phyloP scores from a whole-genome alignment of 2,113 vertebrate species.

The Cavia porcellus region DNA sequence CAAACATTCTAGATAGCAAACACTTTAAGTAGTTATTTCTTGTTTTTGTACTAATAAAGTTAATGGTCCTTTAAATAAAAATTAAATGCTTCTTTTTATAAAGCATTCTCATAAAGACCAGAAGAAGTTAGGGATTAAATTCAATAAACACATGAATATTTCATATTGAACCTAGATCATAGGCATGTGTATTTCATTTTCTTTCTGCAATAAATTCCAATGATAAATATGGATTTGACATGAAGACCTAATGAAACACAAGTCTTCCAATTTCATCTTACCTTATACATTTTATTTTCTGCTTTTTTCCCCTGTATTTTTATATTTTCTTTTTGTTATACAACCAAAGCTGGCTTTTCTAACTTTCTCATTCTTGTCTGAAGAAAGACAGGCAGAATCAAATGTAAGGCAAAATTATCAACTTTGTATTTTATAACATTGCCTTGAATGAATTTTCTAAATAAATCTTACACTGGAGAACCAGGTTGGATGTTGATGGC shows the following conservation, averaged over 20 bases:
- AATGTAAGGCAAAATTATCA: not conserved
- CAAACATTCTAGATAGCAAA: conserved; percentile 2
- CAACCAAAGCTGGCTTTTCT: not conserved
- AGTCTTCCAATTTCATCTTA: not conserved
- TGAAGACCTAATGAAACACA: not conserved
- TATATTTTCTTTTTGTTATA: not conserved
- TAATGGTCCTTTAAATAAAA: conserved; percentile 30
- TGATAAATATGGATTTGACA: not conserved
- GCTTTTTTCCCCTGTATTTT: not conserved
- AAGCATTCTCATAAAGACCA: not conserved
- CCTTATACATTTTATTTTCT: not conserved
- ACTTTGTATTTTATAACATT: not conserved
- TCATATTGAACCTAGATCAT: not conserved
- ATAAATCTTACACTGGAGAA: not conserved
- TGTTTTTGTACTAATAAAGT: conserved; percentile 23
- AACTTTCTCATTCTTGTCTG: not conserved
- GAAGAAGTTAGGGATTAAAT: not conserved
- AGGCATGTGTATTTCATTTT: conserved; percentile 10
- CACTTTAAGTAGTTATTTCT: not conserved
- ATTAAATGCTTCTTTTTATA: conserved; percentile 18
- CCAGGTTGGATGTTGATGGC: not conserved
- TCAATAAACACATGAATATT: conserved; percentile 9
- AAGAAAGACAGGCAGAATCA: conserved; percentile 1
- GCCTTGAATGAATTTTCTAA: conserved; percentile 26
- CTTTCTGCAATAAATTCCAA: not conserved